A percentile compares a stretch with the other conserved stretches of the same genome.
Evolutionary conservation across 2,113 vertebrate genomes (phyloP).

Genomic region (Bubo scandiacus): DNA sequence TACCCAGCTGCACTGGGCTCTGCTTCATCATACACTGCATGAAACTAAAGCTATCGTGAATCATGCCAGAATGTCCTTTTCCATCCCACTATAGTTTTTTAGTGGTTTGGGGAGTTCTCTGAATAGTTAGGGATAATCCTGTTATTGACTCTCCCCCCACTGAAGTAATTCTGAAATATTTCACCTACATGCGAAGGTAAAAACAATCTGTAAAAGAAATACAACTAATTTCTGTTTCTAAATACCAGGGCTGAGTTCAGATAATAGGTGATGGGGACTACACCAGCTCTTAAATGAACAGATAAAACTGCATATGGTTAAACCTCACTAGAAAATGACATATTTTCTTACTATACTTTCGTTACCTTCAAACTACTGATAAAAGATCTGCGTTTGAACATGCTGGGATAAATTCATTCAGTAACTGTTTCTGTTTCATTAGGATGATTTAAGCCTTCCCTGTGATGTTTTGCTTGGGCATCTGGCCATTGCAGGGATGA

Average conservation of each 20-base stretch:
- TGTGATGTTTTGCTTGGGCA: slow-evolving; percentile 5
- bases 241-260: too few relatives aligned
- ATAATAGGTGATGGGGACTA: neutral
- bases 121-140: neutral
- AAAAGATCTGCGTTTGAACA: neutral
- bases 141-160: neutral
- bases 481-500: slow-evolving; percentile 16
- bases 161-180: neutral
- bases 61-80: neutral
- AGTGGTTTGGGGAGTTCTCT: neutral
- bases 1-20: neutral
- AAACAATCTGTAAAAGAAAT: neutral
- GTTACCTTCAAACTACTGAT: slow-evolving; percentile 38
- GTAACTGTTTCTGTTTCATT: slow-evolving; percentile 44
- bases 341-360: neutral
- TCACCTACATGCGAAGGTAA: neutral
- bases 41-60: neutral
- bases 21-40: neutral
- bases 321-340: neutral
- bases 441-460: slow-evolving; percentile 61
- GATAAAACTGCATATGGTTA: neutral
- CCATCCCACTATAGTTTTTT: neutral
- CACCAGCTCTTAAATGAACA: neutral
- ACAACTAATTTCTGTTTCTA: neutral
- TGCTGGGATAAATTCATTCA: slow-evolving; percentile 30